Evolutionary conservation across 2,888 invertebrate species (phyloP).

Genomic region (Lasius platythorax): DNA sequence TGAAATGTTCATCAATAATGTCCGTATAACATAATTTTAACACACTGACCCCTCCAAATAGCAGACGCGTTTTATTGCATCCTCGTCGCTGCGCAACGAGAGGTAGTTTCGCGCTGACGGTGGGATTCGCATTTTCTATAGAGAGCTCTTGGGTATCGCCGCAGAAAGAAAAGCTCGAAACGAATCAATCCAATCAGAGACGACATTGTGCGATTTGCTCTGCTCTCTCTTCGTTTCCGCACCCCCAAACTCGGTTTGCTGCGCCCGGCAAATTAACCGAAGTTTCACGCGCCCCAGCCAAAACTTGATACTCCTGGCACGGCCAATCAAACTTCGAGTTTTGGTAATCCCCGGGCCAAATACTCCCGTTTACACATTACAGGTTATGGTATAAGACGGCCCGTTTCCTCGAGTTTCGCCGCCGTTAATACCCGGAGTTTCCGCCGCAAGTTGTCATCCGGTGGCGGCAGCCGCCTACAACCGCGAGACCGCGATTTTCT

Average conservation of each 20-base stretch:
- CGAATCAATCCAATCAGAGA: conserved; percentile 61
- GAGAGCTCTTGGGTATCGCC: neutral
- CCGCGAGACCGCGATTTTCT: conserved; percentile 31
- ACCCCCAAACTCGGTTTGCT: conserved; percentile 44
- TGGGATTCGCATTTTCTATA: neutral
- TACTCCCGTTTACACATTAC: conserved; percentile 81
- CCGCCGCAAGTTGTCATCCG: conserved; percentile 57
- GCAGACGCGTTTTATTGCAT: conserved; percentile 17
- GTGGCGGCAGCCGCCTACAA: conserved; percentile 21
- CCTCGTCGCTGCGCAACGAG: neutral
- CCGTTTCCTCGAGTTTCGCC: conserved; percentile 75
- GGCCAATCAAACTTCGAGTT: conserved; percentile 85
- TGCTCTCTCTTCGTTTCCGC: conserved; percentile 34
- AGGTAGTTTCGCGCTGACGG: neutral
- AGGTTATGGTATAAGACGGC: conserved; percentile 75
- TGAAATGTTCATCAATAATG: conserved; percentile 21
- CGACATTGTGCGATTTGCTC: conserved; percentile 62
- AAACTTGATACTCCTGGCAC: conserved; percentile 83
- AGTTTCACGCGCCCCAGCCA: conserved; percentile 72
- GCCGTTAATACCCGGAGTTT: conserved; percentile 71
- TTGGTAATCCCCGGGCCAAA: conserved; percentile 82
- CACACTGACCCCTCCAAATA: conserved; percentile 10
- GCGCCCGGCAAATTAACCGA: conserved; percentile 65
- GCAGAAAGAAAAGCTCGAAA: conserved; percentile 40
- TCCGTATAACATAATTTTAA: neutral